Evolutionary conservation across 92 coral and sea anemone genomes (phyloP).

Genomic region (Parazoanthus swiftii): DNA sequence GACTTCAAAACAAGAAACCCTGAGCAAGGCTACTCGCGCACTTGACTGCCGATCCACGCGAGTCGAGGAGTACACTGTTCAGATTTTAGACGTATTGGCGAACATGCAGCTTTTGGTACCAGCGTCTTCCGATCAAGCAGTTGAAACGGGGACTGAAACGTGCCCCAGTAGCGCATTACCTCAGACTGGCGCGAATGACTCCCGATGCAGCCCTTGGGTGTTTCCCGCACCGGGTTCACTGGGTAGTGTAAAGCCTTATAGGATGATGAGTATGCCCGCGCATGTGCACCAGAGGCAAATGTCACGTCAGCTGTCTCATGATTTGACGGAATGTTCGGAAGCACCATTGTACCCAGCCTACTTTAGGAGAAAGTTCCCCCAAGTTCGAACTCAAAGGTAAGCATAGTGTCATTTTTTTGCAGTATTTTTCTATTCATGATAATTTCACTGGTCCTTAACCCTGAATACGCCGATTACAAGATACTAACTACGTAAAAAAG

Average conservation of each 20-base stretch:
- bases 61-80: slow-evolving; percentile 74
- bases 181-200: background rate
- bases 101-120: slow-evolving; percentile 49
- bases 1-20: slow-evolving; percentile 46
- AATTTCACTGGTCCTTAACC: too few relatives aligned
- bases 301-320: slow-evolving; percentile 31
- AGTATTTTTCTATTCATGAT: too few relatives aligned
- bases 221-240: slow-evolving; percentile 45
- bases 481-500: too few relatives aligned
- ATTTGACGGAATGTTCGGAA: slow-evolving; percentile 1
- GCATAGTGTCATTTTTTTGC: background rate
- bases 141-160: slow-evolving; percentile 2
- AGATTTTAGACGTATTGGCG: slow-evolving; percentile 71
- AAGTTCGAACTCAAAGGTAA: slow-evolving; percentile 29
- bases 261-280: slow-evolving; percentile 83
- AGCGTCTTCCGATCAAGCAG: slow-evolving; percentile 25
- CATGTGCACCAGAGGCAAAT: slow-evolving; percentile 61
- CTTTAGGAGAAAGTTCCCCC: slow-evolving; percentile 46
- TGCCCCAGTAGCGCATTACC: slow-evolving; percentile 18
- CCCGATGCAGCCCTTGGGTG: slow-evolving; percentile 30
- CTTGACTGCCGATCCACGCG: slow-evolving; percentile 62
- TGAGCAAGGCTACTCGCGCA: slow-evolving; percentile 53
- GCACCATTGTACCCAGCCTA: background rate
- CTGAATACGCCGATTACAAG: too few relatives aligned
- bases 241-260: slow-evolving; percentile 50